phyloP scores from a whole-genome alignment of 2,888 invertebrate species.

The Hirtodrosophila alboralis region DNA sequence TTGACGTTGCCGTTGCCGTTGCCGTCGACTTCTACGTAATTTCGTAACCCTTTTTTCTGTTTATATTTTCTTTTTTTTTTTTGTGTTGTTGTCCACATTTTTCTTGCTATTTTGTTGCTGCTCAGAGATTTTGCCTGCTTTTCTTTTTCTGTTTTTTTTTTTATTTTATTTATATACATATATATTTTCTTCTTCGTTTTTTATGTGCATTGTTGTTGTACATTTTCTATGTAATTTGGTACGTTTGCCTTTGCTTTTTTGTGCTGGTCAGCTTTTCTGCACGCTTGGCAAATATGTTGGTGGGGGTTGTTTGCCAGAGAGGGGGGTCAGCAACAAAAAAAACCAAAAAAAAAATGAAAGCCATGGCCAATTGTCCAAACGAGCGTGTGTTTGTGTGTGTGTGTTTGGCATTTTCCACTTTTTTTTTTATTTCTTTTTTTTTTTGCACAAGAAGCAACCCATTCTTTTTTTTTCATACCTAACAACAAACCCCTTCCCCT shows the following conservation, averaged over 20 bases:
- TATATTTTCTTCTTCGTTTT: constrained; percentile 46
- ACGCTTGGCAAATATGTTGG: constrained; percentile 60
- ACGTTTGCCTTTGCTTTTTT: constrained; percentile 66
- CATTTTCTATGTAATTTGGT: constrained; percentile 75
- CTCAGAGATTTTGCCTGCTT: constrained; percentile 61
- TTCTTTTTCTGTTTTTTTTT: constrained; percentile 35
- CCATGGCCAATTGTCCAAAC: constrained; percentile 68
- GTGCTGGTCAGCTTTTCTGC: constrained; percentile 79
- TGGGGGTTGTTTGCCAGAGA: constrained; percentile 1
- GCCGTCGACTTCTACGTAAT: constrained; percentile 46
- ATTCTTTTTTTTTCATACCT: constrained; percentile 50
- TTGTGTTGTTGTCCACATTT: constrained; percentile 27
- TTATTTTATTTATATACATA: no score
- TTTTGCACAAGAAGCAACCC: constrained; percentile 48
- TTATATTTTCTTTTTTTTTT: constrained; percentile 16
- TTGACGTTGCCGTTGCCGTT: constrained; percentile 7
- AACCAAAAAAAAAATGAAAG: constrained; percentile 22
- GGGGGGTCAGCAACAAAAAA: constrained; percentile 18
- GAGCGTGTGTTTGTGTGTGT: constrained; percentile 31
- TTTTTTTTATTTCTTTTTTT: constrained; percentile 46
- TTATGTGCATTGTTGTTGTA: constrained; percentile 49
- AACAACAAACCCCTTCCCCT: constrained; percentile 23
- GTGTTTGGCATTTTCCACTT: constrained; percentile 53
- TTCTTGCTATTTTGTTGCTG: constrained; percentile 16
- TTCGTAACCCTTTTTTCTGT: constrained; percentile 70